Evolutionary conservation across 2,888 invertebrate species (phyloP).

Genomic region (Lasioglossum zephyrum): DNA sequence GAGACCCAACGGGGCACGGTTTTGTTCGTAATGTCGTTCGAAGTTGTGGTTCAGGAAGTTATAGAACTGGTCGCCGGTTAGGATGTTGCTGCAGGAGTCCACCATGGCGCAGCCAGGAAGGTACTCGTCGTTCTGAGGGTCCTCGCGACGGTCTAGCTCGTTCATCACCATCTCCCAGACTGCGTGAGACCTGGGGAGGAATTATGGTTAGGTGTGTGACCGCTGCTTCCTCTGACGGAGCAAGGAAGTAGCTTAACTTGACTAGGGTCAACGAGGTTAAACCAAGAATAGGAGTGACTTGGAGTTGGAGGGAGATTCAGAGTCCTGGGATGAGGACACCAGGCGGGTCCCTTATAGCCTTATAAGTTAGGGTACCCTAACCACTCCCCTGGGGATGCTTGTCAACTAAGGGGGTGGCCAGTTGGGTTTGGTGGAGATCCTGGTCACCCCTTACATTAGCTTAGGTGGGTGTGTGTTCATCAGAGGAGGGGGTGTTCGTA

Average conservation of each 20-base stretch:
- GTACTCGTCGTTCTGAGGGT: constrained; percentile 94
- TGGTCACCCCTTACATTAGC: too few species aligned
- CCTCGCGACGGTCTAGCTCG: constrained; percentile 95
- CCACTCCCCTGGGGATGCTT: too few species aligned
- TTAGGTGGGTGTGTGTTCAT: too few species aligned
- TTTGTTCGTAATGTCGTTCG: constrained; percentile 95
- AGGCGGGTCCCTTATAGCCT: too few species aligned
- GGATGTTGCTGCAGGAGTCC: constrained; percentile 96
- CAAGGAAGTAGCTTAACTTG: background rate
- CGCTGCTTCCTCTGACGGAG: background rate
- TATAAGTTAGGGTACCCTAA: too few species aligned
- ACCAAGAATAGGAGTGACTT: too few species aligned
- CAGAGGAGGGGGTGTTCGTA: too few species aligned
- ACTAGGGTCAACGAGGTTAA: too few species aligned
- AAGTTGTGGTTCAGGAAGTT: constrained; percentile 97
- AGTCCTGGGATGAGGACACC: too few species aligned
- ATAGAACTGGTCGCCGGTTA: constrained; percentile 96
- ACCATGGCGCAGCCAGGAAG: constrained; percentile 97
- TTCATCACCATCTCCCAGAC: constrained; percentile 99
- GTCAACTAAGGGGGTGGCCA: too few species aligned
- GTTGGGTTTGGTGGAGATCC: too few species aligned
- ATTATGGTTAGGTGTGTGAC: background rate
- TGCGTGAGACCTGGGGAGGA: constrained; percentile 88
- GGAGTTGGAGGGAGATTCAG: too few species aligned
- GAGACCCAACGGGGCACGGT: constrained; percentile 94